These are phyloP conservation scores for Romanogobio albipinnatus DNA, from an alignment of 2,113 vertebrate species.

Conservation along the genomic window DNA sequence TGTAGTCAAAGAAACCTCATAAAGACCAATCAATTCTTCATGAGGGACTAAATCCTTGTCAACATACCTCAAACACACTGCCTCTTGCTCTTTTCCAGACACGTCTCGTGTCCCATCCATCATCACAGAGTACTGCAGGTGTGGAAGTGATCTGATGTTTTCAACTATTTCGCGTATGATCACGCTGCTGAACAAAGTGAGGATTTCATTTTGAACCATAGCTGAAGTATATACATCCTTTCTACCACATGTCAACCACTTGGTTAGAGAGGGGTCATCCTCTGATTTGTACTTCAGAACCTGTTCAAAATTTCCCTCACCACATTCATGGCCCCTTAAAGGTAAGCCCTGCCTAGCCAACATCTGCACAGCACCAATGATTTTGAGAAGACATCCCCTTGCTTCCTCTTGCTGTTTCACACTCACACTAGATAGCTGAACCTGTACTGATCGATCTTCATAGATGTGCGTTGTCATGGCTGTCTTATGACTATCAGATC, in stretches of 20 bases:
- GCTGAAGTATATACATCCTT: constrained; percentile 9
- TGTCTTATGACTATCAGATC: constrained; percentile 29
- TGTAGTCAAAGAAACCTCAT: constrained; percentile 31
- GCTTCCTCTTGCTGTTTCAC: neutral
- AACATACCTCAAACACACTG: constrained; percentile 34
- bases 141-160: neutral
- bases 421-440: too few relatives aligned
- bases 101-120: constrained; percentile 18
- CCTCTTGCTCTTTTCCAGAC: constrained; percentile 32
- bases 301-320: constrained; percentile 11
- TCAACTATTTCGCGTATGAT: constrained; percentile 6
- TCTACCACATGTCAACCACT: constrained; percentile 15
- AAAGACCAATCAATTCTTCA: constrained; percentile 44
- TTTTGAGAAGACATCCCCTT: constrained; percentile 39
- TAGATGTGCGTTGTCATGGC: neutral
- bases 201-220: too few relatives aligned
- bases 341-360: constrained; percentile 18
- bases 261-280: constrained; percentile 19
- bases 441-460: constrained; percentile 15
- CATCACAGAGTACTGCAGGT: constrained; percentile 26
- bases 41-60: constrained; percentile 22
- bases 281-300: constrained; percentile 28
- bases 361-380: constrained; percentile 26
- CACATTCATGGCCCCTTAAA: constrained; percentile 6
- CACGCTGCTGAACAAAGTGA: neutral